Conservation (phyloP, 1,140 invertebrate species). For the Saccostrea echinata region DNA sequence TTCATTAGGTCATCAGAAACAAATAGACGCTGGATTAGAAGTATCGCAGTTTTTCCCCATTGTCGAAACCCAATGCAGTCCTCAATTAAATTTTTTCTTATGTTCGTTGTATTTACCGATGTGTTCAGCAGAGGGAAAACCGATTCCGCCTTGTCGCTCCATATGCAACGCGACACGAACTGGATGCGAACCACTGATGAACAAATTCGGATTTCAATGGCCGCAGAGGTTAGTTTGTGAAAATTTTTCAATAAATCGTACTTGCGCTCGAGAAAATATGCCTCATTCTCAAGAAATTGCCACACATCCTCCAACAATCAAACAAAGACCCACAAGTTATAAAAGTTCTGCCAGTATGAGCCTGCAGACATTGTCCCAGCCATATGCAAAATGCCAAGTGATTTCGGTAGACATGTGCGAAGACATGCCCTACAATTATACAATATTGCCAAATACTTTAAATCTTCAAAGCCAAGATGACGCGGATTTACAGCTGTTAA, state of each 20-base stretch:
- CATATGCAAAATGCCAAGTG: too few species aligned
- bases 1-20: slow-evolving; percentile 93
- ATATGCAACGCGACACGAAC: slow-evolving; percentile 74
- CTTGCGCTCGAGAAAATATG: slow-evolving; percentile 90
- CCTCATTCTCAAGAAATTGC: too few species aligned
- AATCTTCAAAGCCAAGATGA: too few species aligned
- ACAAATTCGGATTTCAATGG: slow-evolving; percentile 95
- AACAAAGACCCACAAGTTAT: too few species aligned
- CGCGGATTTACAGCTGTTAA: too few species aligned
- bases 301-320: too few species aligned
- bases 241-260: slow-evolving; percentile 89
- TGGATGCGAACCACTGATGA: slow-evolving; percentile 95
- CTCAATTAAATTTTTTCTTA: slow-evolving; percentile 95
- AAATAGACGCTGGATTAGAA: slow-evolving; percentile 96
- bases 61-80: slow-evolving; percentile 97
- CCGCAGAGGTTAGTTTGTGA: slow-evolving; percentile 95
- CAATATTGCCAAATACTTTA: too few species aligned
- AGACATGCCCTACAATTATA: too few species aligned
- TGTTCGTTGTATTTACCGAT: slow-evolving; percentile 98
- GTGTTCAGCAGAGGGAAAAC: slow-evolving; percentile 89
- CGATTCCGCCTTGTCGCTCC: slow-evolving; percentile 94
- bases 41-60: slow-evolving; percentile 96
- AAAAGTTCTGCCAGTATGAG: too few species aligned
- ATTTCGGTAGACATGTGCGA: too few species aligned
- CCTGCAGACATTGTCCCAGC: too few species aligned